Conservation (phyloP, 1,140 invertebrate species). For the Neotoxoptera formosana region DNA sequence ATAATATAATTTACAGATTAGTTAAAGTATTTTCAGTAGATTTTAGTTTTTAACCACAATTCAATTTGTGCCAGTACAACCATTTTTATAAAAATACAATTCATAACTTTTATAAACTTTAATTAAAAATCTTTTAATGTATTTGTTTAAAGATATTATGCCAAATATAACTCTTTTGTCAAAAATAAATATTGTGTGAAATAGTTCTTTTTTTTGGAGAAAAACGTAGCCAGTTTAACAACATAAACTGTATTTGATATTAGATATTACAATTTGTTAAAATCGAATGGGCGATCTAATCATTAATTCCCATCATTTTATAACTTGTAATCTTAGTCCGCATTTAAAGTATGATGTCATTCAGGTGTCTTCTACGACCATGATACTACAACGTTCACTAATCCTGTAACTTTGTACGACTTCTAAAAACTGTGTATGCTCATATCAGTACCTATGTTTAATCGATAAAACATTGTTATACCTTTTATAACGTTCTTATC, state of each 20-base stretch:
- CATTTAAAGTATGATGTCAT: not conserved
- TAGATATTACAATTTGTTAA: not conserved
- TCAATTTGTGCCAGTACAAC: not conserved
- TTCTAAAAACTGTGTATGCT: not conserved
- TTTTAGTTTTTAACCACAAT: not conserved
- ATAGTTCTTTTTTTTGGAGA: not conserved
- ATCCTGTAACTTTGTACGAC: not conserved
- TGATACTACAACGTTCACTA: not conserved
- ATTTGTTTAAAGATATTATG: no score
- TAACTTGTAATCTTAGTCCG: not conserved
- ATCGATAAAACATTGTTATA: not conserved
- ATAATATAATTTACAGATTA: conserved; percentile 8
- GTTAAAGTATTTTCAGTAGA: not conserved
- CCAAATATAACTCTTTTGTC: not conserved
- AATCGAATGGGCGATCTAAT: not conserved
- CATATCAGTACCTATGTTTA: not conserved
- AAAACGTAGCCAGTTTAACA: not conserved
- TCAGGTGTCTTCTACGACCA: not conserved
- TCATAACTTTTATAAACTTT: not conserved
- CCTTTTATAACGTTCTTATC: not conserved
- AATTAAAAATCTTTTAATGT: not conserved
- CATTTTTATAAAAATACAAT: not conserved
- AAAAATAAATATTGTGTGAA: not conserved
- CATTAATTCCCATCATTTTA: not conserved
- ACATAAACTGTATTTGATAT: not conserved